phyloP scores from a whole-genome alignment of 2,113 vertebrate species.

The Nesospiza acunhae region DNA sequence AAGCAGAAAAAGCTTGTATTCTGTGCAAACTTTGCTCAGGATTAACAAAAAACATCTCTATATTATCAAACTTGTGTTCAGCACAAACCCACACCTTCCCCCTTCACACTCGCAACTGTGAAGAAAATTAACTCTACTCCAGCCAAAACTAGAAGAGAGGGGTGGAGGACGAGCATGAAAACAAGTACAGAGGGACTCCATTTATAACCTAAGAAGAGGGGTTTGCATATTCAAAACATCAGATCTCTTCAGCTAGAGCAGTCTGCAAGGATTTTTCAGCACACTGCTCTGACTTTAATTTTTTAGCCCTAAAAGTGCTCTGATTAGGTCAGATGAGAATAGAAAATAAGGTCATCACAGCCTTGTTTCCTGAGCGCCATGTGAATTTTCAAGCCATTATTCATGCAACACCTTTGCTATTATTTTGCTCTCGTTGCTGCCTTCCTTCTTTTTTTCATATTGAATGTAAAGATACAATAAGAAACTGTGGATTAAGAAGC shows the following conservation, averaged over 20 bases:
- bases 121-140: background rate
- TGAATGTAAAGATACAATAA: background rate
- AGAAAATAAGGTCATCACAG: background rate
- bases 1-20: background rate
- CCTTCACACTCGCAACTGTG: background rate
- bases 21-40: background rate
- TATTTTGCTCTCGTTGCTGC: background rate
- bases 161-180: accelerated
- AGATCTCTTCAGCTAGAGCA: background rate
- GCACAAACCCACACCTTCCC: background rate
- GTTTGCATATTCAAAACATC: background rate
- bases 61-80: background rate
- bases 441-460: background rate
- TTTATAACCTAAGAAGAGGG: background rate
- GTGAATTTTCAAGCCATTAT: background rate
- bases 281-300: background rate
- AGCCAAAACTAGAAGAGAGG: background rate
- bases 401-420: background rate
- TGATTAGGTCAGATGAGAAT: background rate
- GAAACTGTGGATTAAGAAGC: background rate
- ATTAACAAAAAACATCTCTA: background rate
- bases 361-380: background rate
- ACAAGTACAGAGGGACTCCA: background rate
- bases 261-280: background rate
- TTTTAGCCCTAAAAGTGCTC: background rate